Evolutionary conservation across 2,888 invertebrate genomes (phyloP).

Genomic region (Drosophila suboccidentalis): DNA sequence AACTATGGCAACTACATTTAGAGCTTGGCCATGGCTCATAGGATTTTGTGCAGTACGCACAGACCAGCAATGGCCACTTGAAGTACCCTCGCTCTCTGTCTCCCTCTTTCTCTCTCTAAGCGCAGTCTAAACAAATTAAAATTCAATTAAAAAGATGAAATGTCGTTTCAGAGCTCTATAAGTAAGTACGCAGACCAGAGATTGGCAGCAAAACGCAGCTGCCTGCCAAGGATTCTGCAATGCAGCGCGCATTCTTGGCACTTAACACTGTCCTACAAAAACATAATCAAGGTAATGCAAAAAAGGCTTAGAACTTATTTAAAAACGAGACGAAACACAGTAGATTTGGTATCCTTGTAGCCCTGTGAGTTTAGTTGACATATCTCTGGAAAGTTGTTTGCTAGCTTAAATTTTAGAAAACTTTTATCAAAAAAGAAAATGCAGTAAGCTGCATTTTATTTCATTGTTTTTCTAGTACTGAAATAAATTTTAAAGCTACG

Average conservation of each 20-base stretch:
- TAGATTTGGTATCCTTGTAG: too few relatives aligned
- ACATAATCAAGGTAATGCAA: not conserved
- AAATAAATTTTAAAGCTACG: too few relatives aligned
- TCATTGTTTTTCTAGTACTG: too few relatives aligned
- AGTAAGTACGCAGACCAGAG: slow-evolving; percentile 33
- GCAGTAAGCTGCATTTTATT: too few relatives aligned
- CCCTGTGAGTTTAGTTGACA: too few relatives aligned
- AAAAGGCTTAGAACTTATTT: not conserved
- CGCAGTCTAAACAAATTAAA: slow-evolving; percentile 84
- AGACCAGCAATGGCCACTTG: slow-evolving; percentile 51
- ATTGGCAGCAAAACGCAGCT: slow-evolving; percentile 15
- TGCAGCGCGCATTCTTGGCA: slow-evolving; percentile 1
- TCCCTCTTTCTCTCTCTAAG: slow-evolving; percentile 43
- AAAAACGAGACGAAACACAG: not conserved
- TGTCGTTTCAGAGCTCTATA: slow-evolving; percentile 77
- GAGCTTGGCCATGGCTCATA: slow-evolving; percentile 48
- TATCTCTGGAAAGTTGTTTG: too few relatives aligned
- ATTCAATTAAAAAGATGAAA: slow-evolving; percentile 85
- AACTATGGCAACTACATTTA: slow-evolving; percentile 34
- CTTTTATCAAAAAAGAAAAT: too few relatives aligned
- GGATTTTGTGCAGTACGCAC: slow-evolving; percentile 55
- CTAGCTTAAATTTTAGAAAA: too few relatives aligned
- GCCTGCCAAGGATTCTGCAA: slow-evolving; percentile 19
- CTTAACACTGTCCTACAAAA: slow-evolving; percentile 28
- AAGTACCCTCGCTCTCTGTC: not conserved